These are phyloP conservation scores for Acleris sparsana DNA, from an alignment of 2,888 invertebrate species.

Conservation along the genomic window DNA sequence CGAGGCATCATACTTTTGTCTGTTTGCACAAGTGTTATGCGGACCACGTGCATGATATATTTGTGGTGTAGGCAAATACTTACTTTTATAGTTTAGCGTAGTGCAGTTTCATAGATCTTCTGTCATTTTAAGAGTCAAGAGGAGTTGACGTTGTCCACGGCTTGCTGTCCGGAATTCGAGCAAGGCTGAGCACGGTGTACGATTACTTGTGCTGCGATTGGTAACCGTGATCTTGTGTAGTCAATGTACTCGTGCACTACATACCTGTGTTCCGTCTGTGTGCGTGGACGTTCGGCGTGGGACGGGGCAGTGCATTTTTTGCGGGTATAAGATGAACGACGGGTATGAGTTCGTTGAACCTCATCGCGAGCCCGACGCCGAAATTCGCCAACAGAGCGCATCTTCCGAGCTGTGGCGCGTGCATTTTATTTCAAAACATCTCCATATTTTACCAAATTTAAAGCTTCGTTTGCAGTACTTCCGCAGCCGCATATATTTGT, in stretches of 20 bases:
- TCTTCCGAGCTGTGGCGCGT: slow-evolving; percentile 48
- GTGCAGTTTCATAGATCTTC: slow-evolving; percentile 21
- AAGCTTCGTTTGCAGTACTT: neutral
- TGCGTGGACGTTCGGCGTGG: slow-evolving; percentile 74
- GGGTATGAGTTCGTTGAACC: slow-evolving; percentile 67
- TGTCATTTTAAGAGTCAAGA: slow-evolving; percentile 54
- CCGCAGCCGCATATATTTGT: neutral
- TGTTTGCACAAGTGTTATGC: no score
- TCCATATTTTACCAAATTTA: neutral
- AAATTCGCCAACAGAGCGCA: slow-evolving; percentile 75
- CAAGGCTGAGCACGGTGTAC: slow-evolving; percentile 65
- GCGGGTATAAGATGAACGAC: slow-evolving; percentile 74
- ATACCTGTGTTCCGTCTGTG: slow-evolving; percentile 63
- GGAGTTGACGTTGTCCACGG: slow-evolving; percentile 62
- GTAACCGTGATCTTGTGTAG: slow-evolving; percentile 56
- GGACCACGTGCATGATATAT: no score
- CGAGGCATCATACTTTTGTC: no score
- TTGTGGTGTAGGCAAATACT: no score
- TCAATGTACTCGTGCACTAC: slow-evolving; percentile 59
- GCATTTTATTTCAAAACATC: slow-evolving; percentile 29
- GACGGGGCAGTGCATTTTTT: slow-evolving; percentile 82
- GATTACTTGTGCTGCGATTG: slow-evolving; percentile 70
- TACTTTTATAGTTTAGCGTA: slow-evolving; percentile 3
- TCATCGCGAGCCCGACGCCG: slow-evolving; percentile 68
- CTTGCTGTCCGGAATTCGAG: slow-evolving; percentile 60